These are phyloP conservation scores for Catocala nupta DNA, from an alignment of 2,888 invertebrate genomes.

Conservation along the genomic window DNA sequence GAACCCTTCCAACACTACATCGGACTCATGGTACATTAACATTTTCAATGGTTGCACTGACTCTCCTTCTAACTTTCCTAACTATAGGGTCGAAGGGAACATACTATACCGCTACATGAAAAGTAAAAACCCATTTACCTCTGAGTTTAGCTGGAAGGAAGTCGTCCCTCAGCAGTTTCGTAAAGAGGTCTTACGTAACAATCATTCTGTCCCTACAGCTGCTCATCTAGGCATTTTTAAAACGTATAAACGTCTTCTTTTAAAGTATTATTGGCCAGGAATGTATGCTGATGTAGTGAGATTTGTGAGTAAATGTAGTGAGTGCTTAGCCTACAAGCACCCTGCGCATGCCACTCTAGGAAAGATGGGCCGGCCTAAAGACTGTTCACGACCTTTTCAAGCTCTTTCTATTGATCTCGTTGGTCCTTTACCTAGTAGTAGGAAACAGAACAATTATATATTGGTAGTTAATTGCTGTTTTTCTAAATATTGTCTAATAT, in stretches of 20 bases:
- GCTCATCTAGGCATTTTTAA: slow-evolving; percentile 42
- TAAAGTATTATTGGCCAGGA: no score
- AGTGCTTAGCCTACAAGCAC: slow-evolving; percentile 41
- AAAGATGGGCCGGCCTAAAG: slow-evolving; percentile 19
- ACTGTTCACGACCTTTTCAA: slow-evolving; percentile 45
- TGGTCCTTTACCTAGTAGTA: slow-evolving; percentile 50
- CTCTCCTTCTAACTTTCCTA: slow-evolving; percentile 26
- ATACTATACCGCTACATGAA: slow-evolving; percentile 33
- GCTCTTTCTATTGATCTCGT: slow-evolving; percentile 41
- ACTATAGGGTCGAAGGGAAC: slow-evolving; percentile 33
- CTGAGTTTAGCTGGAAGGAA: slow-evolving; percentile 44
- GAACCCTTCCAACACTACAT: no score
- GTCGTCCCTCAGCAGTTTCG: slow-evolving; percentile 36
- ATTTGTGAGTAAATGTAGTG: no score
- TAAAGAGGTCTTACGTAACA: slow-evolving; percentile 15
- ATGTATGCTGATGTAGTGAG: no score
- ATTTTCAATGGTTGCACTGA: no score
- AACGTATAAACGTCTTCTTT: no score
- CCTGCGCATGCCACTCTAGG: slow-evolving; percentile 11
- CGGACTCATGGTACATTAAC: no score
- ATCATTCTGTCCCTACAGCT: slow-evolving; percentile 42
- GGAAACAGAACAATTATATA: no score
- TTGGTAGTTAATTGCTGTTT: no score
- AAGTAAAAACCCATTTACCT: not conserved
- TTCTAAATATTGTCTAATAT: no score